These are phyloP conservation scores for Gymnocephalus cernua DNA, from an alignment of 2,113 vertebrate species.

Conservation along the genomic window DNA sequence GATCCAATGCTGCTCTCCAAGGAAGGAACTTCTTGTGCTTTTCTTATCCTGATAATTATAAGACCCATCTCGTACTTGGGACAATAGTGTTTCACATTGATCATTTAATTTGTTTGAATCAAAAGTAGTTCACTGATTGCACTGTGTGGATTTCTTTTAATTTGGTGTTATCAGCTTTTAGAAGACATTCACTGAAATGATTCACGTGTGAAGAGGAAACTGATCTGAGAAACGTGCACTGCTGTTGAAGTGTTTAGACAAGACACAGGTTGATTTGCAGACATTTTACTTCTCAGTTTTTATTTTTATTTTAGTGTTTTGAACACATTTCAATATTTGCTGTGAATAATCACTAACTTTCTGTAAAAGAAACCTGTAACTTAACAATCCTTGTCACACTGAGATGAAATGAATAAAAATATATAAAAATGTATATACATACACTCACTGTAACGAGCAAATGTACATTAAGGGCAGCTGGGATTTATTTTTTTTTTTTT, in stretches of 20 bases:
- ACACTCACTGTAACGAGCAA: background rate
- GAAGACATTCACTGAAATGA: conserved; percentile 23
- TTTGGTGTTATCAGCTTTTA: background rate
- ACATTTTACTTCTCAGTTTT: background rate
- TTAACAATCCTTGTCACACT: conserved; percentile 59
- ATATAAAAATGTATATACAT: background rate
- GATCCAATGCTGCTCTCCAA: conserved; percentile 24
- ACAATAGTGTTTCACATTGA: background rate
- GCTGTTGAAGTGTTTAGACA: conserved; percentile 11
- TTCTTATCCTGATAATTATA: background rate
- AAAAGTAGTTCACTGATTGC: conserved; percentile 23
- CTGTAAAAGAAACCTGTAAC: conserved; percentile 32
- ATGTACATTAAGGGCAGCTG: background rate
- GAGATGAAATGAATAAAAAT: conserved; percentile 22
- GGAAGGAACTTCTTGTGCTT: too few relatives aligned
- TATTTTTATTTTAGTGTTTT: too few relatives aligned
- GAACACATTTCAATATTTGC: conserved; percentile 10
- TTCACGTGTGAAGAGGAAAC: conserved; percentile 4
- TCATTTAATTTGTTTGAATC: conserved; percentile 19
- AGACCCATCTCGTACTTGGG: background rate
- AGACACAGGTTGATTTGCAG: conserved; percentile 16
- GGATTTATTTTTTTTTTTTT: background rate
- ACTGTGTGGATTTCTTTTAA: conserved; percentile 3
- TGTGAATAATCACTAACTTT: conserved; percentile 49
- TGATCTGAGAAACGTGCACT: conserved; percentile 17